phyloP scores from a whole-genome alignment of 2,113 vertebrate species.

The Chaenogobius annularis region DNA sequence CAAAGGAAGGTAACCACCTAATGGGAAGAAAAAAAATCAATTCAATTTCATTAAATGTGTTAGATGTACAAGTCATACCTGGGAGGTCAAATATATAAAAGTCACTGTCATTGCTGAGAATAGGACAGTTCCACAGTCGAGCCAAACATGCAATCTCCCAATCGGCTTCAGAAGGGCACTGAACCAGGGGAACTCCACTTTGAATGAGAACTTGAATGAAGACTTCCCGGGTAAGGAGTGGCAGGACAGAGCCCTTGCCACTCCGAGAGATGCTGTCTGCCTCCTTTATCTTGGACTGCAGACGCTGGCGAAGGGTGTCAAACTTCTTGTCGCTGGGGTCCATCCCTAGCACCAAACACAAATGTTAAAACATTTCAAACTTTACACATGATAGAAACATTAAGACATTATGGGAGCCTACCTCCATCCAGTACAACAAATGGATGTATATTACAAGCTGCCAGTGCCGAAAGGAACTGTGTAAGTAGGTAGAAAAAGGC shows the following conservation, averaged over 20 bases:
- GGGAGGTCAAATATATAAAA: slow-evolving; percentile 91
- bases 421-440: slow-evolving; percentile 90
- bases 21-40: slow-evolving; percentile 7
- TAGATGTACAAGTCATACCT: slow-evolving; percentile 59
- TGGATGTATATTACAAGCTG: slow-evolving; percentile 79
- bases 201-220: slow-evolving; percentile 84
- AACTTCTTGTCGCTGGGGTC: slow-evolving; percentile 89
- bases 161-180: slow-evolving; percentile 91
- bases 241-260: slow-evolving; percentile 76
- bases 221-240: slow-evolving; percentile 81
- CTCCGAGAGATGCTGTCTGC: slow-evolving; percentile 80
- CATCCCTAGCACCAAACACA: slow-evolving; percentile 68
- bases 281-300: slow-evolving; percentile 80
- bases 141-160: slow-evolving; percentile 89
- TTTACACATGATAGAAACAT: background rate
- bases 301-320: slow-evolving; percentile 78
- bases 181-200: slow-evolving; percentile 81
- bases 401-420: slow-evolving; percentile 21
- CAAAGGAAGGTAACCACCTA: slow-evolving; percentile 85
- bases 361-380: background rate
- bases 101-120: slow-evolving; percentile 91
- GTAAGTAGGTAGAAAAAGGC: slow-evolving; percentile 70
- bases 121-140: slow-evolving; percentile 87
- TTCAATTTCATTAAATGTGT: background rate
- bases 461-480: slow-evolving; percentile 82